Evolutionary conservation across 23 tunicate species (phyloP).

Genomic region (Oikopleura dioica): DNA sequence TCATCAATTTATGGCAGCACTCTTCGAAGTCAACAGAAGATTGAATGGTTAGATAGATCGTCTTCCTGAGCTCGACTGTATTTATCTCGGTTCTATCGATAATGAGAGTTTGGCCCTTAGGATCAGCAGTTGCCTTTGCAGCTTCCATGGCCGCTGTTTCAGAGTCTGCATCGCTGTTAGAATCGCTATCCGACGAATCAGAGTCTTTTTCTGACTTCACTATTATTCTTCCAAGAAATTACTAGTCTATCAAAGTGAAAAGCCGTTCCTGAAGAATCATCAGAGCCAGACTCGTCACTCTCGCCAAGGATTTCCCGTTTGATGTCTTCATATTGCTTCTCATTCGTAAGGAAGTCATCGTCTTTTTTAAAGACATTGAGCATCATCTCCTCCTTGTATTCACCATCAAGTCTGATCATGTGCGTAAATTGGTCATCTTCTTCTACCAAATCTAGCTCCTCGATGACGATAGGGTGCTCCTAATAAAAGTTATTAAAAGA

Average conservation of each 20-base stretch:
- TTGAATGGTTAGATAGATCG: slow-evolving; percentile 75
- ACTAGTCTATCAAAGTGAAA: too few species aligned
- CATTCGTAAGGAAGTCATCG: slow-evolving; percentile 50
- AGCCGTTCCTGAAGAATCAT: too few species aligned
- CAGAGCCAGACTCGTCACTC: neutral
- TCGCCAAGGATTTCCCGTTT: slow-evolving; percentile 24
- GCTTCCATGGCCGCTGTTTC: neutral
- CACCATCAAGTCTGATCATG: slow-evolving; percentile 46
- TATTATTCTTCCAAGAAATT: too few species aligned
- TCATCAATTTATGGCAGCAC: slow-evolving; percentile 72
- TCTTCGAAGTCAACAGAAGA: slow-evolving; percentile 79
- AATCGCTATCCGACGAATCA: too few species aligned
- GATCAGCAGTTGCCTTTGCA: neutral
- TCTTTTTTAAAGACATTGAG: slow-evolving; percentile 56
- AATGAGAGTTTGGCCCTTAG: slow-evolving; percentile 15
- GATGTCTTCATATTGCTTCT: slow-evolving; percentile 56
- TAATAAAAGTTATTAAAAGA: too few species aligned
- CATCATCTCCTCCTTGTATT: slow-evolving; percentile 17
- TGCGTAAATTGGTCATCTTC: slow-evolving; percentile 83
- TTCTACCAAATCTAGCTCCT: slow-evolving; percentile 47
- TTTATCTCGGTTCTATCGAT: slow-evolving; percentile 61
- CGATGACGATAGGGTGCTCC: slow-evolving; percentile 48
- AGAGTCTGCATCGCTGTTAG: neutral
- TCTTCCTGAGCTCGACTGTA: slow-evolving; percentile 41
- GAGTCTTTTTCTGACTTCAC: too few species aligned